Base-by-base conservation (phyloP, 2,888 invertebrate species). In the Orchesella flavescens region DNA sequence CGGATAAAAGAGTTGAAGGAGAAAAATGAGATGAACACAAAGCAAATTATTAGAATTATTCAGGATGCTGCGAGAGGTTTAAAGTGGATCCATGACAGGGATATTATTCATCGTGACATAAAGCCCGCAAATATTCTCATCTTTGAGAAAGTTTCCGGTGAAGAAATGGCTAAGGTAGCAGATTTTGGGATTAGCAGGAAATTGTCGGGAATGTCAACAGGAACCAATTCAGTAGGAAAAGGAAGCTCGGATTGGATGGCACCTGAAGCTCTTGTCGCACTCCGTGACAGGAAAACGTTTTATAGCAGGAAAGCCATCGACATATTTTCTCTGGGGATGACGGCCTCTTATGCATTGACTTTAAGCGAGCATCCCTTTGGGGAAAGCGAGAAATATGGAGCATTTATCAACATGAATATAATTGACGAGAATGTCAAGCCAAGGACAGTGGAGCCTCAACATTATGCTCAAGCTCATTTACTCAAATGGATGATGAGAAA, bases 401-500 rank as follows among this genome's bases (percentile, higher is more conserved):
- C 34, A 34, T 4, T 34, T 4, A 34, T 4, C 2, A 4, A 4
- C 34, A 4, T 34, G 34, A 34, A 34, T 34, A 34, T 34, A 5
- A 53, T 53, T n/a, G 53, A 53, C 13, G 53, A n/a, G 4, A 13
- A 3, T n/a, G 3, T n/a, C n/a, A 1, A 10, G 2, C 53, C 53
- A n/a, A 12, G 4, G 1, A 12, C 2, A 53, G 1, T n/a, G 53
- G 53, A 12, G 10, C 13, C 53, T n/a, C 53, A 1, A 3, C 4
- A 53, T n/a, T n/a, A n/a, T 10, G 10, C 4, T 53, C 1, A 2
- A 5, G 17, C 4, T 21, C 19, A 59, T 21, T 21, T 59, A n/a
- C 59, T 59, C 17, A 5, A 59, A 19, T 59, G 59, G 59, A 59
- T 59, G 59, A 59, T 59, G 59, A 4, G 17, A 21, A 59, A 59